phyloP scores from a whole-genome alignment of 2,888 invertebrate species.

The Eupithecia insigniata region DNA sequence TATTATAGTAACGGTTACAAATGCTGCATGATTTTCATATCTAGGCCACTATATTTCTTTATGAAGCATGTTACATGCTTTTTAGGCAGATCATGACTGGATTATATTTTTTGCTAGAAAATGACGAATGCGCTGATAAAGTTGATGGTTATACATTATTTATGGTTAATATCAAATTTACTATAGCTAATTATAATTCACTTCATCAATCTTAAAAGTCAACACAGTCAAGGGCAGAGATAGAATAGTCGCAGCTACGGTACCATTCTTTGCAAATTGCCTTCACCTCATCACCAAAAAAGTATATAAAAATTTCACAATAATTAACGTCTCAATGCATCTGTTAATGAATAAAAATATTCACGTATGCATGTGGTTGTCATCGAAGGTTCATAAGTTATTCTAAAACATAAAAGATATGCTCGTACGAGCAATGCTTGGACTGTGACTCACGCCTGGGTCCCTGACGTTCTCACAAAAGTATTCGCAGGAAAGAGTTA shows the following conservation, averaged over 20 bases:
- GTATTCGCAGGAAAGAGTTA: constrained; percentile 74
- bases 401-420: constrained; percentile 63
- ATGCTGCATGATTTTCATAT: constrained; percentile 80
- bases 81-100: constrained; percentile 66
- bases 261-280: constrained; percentile 54
- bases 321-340: constrained; percentile 51
- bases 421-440: constrained; percentile 55
- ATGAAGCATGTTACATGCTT: constrained; percentile 73
- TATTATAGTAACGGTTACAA: constrained; percentile 77
- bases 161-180: constrained; percentile 49
- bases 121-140: constrained; percentile 31
- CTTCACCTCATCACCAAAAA: constrained; percentile 60
- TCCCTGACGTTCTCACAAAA: constrained; percentile 75
- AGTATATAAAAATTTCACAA: constrained; percentile 52
- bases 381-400: constrained; percentile 44
- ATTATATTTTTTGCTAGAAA: constrained; percentile 54
- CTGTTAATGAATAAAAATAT: constrained; percentile 56
- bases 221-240: constrained; percentile 60
- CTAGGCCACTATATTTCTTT: constrained; percentile 77
- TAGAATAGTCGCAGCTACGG: constrained; percentile 52
- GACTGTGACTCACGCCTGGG: constrained; percentile 64
- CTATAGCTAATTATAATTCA: constrained; percentile 54
- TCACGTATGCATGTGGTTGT: constrained; percentile 49
- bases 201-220: constrained; percentile 53
- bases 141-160: constrained; percentile 33